Conservation (phyloP, 2,113 vertebrate genomes). For the Syngnathus floridae region DNA sequence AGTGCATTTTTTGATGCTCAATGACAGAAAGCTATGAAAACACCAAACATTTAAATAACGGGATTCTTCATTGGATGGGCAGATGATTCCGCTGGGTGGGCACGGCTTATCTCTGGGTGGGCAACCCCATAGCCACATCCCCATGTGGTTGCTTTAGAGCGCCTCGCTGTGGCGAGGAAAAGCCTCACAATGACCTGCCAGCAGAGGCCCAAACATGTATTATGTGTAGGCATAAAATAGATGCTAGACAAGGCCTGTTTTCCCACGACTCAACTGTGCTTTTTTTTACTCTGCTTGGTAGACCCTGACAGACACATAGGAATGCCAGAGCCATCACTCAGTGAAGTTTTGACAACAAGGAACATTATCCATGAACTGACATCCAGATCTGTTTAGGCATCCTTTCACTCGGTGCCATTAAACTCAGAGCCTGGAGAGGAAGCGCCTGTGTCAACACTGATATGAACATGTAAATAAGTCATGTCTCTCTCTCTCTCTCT, state of each 20-base stretch:
- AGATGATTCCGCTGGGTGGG: no score
- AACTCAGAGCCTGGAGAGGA: slow-evolving; percentile 30
- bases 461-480: slow-evolving; percentile 63
- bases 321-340: slow-evolving; percentile 22
- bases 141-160: neutral
- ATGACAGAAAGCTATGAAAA: no score
- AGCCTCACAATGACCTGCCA: neutral
- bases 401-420: slow-evolving; percentile 14
- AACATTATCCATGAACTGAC: slow-evolving; percentile 6
- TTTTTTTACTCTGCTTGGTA: slow-evolving; percentile 11
- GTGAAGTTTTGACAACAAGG: slow-evolving; percentile 12
- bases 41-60: no score
- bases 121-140: no score
- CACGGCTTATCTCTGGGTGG: no score
- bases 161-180: neutral
- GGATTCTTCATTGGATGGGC: no score
- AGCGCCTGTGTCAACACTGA: slow-evolving; percentile 43
- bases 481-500: slow-evolving; percentile 31
- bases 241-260: neutral
- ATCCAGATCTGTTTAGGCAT: slow-evolving; percentile 5
- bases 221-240: neutral
- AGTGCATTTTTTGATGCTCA: no score
- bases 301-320: neutral
- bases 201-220: neutral
- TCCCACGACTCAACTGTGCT: neutral